A percentile compares a stretch with the other conserved stretches of the same genome.
Conservation (phyloP, 2,797 vertebrate genomes). For the Schizothorax lantsangensis region DNA sequence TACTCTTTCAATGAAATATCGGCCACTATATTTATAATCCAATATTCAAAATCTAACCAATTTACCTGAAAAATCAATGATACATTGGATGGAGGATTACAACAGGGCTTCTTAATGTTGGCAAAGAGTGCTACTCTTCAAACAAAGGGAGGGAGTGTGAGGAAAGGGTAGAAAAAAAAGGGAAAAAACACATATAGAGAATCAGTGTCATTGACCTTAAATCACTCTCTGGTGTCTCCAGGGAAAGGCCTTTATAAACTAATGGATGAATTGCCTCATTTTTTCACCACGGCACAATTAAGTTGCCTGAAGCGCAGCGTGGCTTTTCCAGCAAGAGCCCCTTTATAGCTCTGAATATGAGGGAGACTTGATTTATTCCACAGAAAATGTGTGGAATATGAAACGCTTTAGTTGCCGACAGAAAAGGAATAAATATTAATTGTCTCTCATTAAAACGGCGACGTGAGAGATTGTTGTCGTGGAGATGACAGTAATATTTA, state of each 20-base stretch:
- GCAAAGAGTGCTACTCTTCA: conserved; percentile 24
- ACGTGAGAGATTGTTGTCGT: conserved; percentile 49
- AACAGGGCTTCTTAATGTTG: background rate
- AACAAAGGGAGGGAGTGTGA: conserved; percentile 34
- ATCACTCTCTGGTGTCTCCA: conserved; percentile 65
- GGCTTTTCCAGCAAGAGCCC: conserved; percentile 55
- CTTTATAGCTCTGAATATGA: conserved; percentile 55
- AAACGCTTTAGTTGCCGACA: conserved; percentile 54
- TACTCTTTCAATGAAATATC: conserved; percentile 35
- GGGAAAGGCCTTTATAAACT: conserved; percentile 65
- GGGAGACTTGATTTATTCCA: conserved; percentile 59
- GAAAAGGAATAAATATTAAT: conserved; percentile 57
- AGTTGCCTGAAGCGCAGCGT: conserved; percentile 62
- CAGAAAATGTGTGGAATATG: conserved; percentile 55
- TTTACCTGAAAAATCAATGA: conserved; percentile 47
- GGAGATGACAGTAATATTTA: conserved; percentile 48
- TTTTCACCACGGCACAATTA: conserved; percentile 60
- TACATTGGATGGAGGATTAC: background rate
- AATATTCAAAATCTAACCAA: conserved; percentile 38
- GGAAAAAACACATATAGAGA: conserved; percentile 40
- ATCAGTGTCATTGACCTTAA: conserved; percentile 66
- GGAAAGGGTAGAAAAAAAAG: conserved; percentile 6
- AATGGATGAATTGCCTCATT: conserved; percentile 63
- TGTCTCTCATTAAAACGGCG: conserved; percentile 54
- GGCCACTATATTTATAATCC: conserved; percentile 27